These are phyloP conservation scores for Amphipoea lucens DNA, from an alignment of 2,888 invertebrate genomes.

Conservation along the genomic window DNA sequence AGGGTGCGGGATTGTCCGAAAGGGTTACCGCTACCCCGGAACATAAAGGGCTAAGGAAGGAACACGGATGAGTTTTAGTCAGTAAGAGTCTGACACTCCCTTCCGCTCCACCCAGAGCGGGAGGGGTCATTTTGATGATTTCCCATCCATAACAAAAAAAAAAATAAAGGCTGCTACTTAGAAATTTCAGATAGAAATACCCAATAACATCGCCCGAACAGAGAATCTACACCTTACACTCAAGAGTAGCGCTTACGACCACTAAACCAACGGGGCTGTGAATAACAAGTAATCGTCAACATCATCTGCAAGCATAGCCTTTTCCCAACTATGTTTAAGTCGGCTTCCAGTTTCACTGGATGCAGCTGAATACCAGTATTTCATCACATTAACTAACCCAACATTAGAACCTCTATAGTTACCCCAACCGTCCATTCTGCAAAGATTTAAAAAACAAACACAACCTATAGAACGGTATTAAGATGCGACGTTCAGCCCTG, in stretches of 20 bases:
- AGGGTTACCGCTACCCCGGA: too few species aligned
- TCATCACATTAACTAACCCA: neutral
- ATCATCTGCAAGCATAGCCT: neutral
- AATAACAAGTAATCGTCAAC: neutral
- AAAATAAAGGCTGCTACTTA: too few species aligned
- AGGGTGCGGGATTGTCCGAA: too few species aligned
- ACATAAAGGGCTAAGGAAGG: too few species aligned
- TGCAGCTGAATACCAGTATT: neutral
- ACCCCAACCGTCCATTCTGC: neutral
- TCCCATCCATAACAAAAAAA: too few species aligned
- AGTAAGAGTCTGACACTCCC: too few species aligned
- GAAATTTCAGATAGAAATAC: too few species aligned
- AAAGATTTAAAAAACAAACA: slow-evolving; percentile 63
- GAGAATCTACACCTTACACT: too few species aligned
- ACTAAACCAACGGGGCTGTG: neutral
- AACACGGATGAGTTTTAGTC: too few species aligned
- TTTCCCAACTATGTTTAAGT: neutral
- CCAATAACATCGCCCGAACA: neutral
- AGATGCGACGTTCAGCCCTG: slow-evolving; percentile 53
- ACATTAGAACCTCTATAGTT: slow-evolving; percentile 4
- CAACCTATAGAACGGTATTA: slow-evolving; percentile 46
- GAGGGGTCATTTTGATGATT: too few species aligned
- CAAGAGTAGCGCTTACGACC: too few species aligned
- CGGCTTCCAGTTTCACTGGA: neutral
- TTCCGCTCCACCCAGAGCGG: too few species aligned